These are phyloP conservation scores for Ctenopoma multispine DNA, from an alignment of 2,797 vertebrate genomes.

Conservation along the genomic window DNA sequence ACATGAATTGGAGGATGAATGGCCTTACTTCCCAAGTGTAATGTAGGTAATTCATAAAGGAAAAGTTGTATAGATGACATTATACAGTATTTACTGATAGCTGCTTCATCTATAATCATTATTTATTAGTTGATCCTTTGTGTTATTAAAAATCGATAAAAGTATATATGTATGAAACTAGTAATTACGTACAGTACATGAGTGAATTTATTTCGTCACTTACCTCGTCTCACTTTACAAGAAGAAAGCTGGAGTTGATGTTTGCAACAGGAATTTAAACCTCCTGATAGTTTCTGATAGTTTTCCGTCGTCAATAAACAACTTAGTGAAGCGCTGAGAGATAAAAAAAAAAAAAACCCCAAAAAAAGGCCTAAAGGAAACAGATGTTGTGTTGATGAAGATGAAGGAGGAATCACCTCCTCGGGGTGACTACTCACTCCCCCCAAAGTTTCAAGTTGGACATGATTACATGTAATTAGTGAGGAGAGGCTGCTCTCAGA, in stretches of 20 bases:
- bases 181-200: no score
- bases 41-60: no score
- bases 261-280: background rate
- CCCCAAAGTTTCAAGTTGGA: constrained; percentile 33
- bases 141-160: no score
- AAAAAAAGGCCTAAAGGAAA: background rate
- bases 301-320: background rate
- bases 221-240: background rate
- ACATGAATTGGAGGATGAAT: background rate
- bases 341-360: background rate
- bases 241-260: background rate
- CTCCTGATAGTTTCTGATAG: background rate
- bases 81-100: no score
- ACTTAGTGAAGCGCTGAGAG: background rate
- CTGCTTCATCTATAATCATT: no score
- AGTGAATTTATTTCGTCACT: background rate
- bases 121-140: no score
- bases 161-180: no score
- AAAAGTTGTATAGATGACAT: no score
- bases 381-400: background rate
- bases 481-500: constrained; percentile 37
- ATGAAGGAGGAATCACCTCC: constrained; percentile 8
- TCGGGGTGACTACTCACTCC: constrained; percentile 36
- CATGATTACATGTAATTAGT: constrained; percentile 60
- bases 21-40: background rate